Evolutionary conservation across 2,888 invertebrate species (phyloP), one percentile per base, ranked within the genome.

Genomic region (Omphaloscelis lunosa): DNA sequence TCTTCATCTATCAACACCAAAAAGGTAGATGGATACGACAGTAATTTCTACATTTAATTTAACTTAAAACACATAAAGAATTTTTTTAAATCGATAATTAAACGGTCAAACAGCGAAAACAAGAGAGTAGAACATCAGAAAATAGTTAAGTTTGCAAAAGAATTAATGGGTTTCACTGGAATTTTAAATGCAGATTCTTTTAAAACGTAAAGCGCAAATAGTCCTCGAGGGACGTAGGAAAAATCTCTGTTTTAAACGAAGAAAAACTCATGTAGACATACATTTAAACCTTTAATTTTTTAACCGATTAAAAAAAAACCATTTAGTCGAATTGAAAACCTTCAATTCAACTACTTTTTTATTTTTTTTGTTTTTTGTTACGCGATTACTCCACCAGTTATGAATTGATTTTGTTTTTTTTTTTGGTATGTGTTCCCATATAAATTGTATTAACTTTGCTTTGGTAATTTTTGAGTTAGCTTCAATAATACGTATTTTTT

Each of bases 101-200:
- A 66, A 76, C 61, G 23, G 53, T 77, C 67, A 80, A 84, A 83
- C 15, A 67, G 45, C 53, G 41, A 72, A 74, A 61, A 78, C 75
- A 56, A 62, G 58, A 70, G 51, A 62, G 39, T n/a, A 29, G 53
- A 68, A 27, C 58, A 58, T 79, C 63, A 59, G 48, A 75, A 79
- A 77, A 69, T 29, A 11, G 58, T 66, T 48, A 72, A 58, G 58
- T 75, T 75, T 69, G 69, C 67, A 80, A 68, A 75, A 72, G 45
- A 75, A 75, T 62, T 62, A 84, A 84, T 78, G 67, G 75, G 56
- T 73, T 85, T 68, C 66, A 45, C 70, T 61, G n/a, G 72, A 82
- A 71, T 78, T 83, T 74, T 68, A 77, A 86, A 86, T 77, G 81
- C 62, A 77, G 61, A 76, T 72, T 81, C 73, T 74, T 81, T 77